Evolutionary conservation across 2,113 vertebrate species (phyloP), one percentile per base, ranked within the genome.

Genomic region (Aleadryas rufinucha): DNA sequence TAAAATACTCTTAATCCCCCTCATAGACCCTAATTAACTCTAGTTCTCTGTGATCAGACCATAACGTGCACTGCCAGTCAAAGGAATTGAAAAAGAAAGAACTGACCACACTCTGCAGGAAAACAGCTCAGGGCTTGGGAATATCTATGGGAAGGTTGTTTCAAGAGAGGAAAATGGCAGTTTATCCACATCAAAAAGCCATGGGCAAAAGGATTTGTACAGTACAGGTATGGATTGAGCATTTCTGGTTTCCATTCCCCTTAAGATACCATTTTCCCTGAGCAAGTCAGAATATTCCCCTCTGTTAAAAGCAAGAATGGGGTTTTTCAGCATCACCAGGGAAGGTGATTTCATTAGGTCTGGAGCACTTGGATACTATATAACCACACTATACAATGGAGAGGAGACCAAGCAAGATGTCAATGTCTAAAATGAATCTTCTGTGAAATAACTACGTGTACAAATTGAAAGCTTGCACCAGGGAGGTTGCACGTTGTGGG

Each of bases 41-140:
- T 42, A n/a, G 6, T 7, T 84, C 26, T 57, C 65, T 80, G 59
- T 23, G 23, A 59, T 15, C 0, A 0, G 20, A 52, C 26, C 54
- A 47, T 28, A 8, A 79, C 65, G 23, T 14, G 6, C 42, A 22
- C 31, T 53, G 80, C 35, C 70, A 45, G 23, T 20, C 59, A 69
- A 22, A 79, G 41, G 20, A 60, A 26, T 1, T 33, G 20, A 71
- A 52, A 30, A 89, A 56, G 70, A 64, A 50, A 20, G 33, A 61
- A 41, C 15, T 42, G 70, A 56, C 13, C 41, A 61, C 5, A 8
- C 19, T 47, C 56, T 42, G 50, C 19, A 59, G 33, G 19, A 74
- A 49, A 87, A 44, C 18, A 49, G 4, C 22, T 27, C 21, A n/a
- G 27, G 37, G 8, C 11, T 45, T 52, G 17, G 22, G 33, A 84